Conservation (phyloP, 1,140 invertebrate species). For the Popillia japonica region DNA sequence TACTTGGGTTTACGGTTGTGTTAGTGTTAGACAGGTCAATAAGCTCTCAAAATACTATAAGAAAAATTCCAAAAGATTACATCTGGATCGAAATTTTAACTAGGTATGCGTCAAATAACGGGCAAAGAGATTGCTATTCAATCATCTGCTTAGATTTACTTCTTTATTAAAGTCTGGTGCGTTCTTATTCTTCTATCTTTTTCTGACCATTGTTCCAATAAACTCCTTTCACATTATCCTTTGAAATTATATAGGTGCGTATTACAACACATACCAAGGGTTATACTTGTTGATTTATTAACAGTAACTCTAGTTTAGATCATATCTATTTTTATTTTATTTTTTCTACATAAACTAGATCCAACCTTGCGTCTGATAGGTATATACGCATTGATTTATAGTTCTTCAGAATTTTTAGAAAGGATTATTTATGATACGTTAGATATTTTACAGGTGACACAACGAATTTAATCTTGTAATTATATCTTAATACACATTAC, state of each 20-base stretch:
- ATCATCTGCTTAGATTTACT: too few relatives aligned
- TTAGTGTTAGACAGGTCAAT: background rate
- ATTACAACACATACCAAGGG: too few relatives aligned
- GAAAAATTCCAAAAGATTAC: too few relatives aligned
- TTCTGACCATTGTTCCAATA: too few relatives aligned
- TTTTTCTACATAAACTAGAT: background rate
- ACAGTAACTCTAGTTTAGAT: background rate
- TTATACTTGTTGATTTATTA: too few relatives aligned
- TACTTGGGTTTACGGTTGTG: background rate
- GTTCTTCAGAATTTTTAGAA: slow-evolving; percentile 28
- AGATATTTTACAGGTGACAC: slow-evolving; percentile 18
- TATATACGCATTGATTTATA: background rate
- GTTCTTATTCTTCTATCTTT: too few relatives aligned
- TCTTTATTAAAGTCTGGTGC: too few relatives aligned
- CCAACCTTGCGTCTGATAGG: background rate
- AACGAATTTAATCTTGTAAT: background rate
- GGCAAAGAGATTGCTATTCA: too few relatives aligned
- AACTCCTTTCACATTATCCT: too few relatives aligned
- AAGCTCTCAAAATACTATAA: background rate
- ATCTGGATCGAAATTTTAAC: too few relatives aligned
- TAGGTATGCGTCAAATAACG: too few relatives aligned
- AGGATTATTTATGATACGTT: slow-evolving; percentile 20
- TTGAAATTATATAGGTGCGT: too few relatives aligned
- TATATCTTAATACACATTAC: background rate
- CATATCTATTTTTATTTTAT: slow-evolving; percentile 22